These are phyloP conservation scores for Cecropterus lyciades DNA, from an alignment of 1,140 invertebrate genomes.

Conservation along the genomic window DNA sequence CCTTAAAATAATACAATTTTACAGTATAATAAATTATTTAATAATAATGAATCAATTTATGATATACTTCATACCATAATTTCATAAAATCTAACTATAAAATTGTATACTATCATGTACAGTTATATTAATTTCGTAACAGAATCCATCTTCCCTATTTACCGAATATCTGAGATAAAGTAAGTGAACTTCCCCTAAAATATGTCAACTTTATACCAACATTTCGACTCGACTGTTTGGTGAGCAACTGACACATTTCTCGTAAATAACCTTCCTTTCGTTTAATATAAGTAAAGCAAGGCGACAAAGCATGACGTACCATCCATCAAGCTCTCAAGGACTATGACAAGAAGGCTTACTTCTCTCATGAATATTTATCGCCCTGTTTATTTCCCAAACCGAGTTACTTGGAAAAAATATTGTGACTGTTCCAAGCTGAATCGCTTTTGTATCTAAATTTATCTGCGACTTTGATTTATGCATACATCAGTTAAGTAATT, in stretches of 20 bases:
- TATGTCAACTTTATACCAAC: slow-evolving; percentile 19
- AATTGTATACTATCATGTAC: no score
- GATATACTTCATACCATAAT: no score
- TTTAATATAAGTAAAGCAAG: slow-evolving; percentile 57
- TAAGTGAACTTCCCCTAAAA: background rate
- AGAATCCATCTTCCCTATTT: background rate
- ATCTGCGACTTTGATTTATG: slow-evolving; percentile 31
- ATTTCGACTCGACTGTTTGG: slow-evolving; percentile 23
- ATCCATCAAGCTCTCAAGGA: slow-evolving; percentile 77
- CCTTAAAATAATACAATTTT: no score
- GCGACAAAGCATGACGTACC: slow-evolving; percentile 54
- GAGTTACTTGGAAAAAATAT: slow-evolving; percentile 54
- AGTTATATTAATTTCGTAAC: no score
- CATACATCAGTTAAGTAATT: slow-evolving; percentile 9
- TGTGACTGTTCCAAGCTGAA: slow-evolving; percentile 49
- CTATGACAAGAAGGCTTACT: slow-evolving; percentile 80
- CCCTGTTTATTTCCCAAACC: slow-evolving; percentile 64
- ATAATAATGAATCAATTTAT: no score
- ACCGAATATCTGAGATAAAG: background rate
- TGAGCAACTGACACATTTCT: slow-evolving; percentile 36
- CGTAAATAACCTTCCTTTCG: slow-evolving; percentile 43
- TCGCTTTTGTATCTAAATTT: slow-evolving; percentile 43
- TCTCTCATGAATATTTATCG: slow-evolving; percentile 78
- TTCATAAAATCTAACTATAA: no score
- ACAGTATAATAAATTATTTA: no score